Base-by-base conservation (phyloP, 2,797 vertebrate species). In the Sebastes trivittatus region DNA sequence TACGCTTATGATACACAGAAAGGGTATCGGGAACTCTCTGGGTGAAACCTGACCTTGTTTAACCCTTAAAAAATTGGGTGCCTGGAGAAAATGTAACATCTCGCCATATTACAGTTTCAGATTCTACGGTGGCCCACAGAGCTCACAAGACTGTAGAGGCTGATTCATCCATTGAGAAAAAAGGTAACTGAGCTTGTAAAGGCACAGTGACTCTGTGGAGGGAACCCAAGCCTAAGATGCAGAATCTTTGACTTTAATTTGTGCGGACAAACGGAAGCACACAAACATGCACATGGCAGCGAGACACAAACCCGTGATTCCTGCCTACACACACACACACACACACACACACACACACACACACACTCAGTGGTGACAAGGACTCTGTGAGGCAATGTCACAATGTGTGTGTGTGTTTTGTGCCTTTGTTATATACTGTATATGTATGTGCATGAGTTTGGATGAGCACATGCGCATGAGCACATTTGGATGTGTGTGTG, bases 331-430 rank as follows among this genome's bases (percentile, higher is more conserved):
- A 82, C 74, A 77, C 60, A 29, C 29, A 29, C 29, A 69, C 49
- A 58, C 20, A 34, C 20, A 49, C 9, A 29, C 29, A 29, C 29
- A 69, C 49, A 58, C 20, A 34, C 20, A 49, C 9, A 49, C 10
- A 65, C 63, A 65, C 77, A 70, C 34, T 46, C 83, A 77, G 64
- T 38, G 62, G 49, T 84, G 66, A 85, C 73, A 80, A 83, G 79
- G 81, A 75, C 46, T 72, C 65, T 32, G 73, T 76, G 73, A 83
- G 75, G 77, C 65, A 56, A 78, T 81, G 82, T 89, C 74, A 77
- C 74, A 87, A 85, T 49, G 70, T 73, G 49, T 74, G 55, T 74
- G 55, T 81, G 56, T 66, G 38, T 72, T 64, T 30, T 70, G 7
- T 81, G 75, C 14, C 27, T 76, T 72, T 81, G 30, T 36, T 62